Evolutionary conservation across 2,888 invertebrate species (phyloP).

Genomic region (Metacarcinus magister): DNA sequence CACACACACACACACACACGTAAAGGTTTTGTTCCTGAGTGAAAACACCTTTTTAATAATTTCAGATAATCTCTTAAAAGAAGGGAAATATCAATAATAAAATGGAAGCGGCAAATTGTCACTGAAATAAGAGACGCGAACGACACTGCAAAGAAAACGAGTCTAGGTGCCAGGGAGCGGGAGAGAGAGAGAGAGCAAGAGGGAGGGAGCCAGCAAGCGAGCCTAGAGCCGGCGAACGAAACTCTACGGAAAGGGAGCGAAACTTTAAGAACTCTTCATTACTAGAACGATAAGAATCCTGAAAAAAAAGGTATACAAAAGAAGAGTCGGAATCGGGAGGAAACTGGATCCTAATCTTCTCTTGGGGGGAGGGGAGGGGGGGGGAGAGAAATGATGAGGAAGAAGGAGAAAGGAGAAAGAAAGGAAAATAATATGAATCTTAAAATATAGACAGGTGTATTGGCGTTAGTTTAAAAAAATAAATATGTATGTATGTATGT

Average conservation of each 20-base stretch:
- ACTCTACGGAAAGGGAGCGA: conserved; percentile 6
- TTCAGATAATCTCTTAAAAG: neutral
- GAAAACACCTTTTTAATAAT: neutral
- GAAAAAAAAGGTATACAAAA: conserved; percentile 63
- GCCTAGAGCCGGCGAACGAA: neutral
- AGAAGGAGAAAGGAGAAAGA: conserved; percentile 43
- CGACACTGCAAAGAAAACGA: conserved; percentile 47
- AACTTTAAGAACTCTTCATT: conserved; percentile 52
- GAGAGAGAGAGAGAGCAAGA: neutral
- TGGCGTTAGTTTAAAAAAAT: too few species aligned
- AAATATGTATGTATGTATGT: too few species aligned
- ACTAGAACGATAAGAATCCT: conserved; percentile 51
- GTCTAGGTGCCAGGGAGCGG: neutral
- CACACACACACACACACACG: neutral
- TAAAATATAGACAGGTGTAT: neutral
- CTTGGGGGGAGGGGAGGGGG: neutral
- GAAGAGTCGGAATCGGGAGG: conserved; percentile 65
- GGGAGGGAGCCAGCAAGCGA: neutral
- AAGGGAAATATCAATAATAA: neutral
- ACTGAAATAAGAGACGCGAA: neutral
- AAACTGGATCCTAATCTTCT: conserved; percentile 71
- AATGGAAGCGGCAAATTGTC: neutral
- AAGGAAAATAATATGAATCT: neutral
- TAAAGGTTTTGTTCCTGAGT: neutral
- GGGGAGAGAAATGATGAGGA: conserved; percentile 62